A percentile compares a stretch with the other conserved stretches of the same genome.
phyloP scores from a whole-genome alignment of 2,888 invertebrate genomes.

The Incurvaria masculella region DNA sequence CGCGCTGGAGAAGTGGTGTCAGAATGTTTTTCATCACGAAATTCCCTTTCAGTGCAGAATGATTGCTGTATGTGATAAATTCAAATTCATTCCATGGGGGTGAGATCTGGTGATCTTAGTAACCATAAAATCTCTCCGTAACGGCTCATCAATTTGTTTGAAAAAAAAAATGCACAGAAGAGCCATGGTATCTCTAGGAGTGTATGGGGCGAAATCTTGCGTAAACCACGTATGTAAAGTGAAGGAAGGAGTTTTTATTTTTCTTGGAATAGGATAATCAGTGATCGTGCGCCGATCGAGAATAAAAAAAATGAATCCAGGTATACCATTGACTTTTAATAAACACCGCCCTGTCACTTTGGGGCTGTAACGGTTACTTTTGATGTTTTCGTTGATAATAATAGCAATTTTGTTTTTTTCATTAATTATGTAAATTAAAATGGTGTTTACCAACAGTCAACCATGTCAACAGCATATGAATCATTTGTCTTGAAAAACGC shows the following conservation, averaged over 20 bases:
- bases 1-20: neutral
- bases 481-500: too few species aligned
- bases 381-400: too few species aligned
- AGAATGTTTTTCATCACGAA: neutral
- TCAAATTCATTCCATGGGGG: neutral
- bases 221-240: neutral
- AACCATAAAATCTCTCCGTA: neutral
- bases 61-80: too few species aligned
- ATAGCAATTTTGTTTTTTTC: too few species aligned
- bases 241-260: neutral
- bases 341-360: too few species aligned
- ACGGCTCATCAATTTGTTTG: conserved; percentile 1
- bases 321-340: too few species aligned
- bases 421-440: too few species aligned
- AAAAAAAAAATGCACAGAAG: neutral
- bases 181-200: neutral
- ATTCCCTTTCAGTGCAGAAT: neutral
- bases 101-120: neutral
- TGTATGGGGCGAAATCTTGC: neutral
- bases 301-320: too few species aligned
- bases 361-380: too few species aligned
- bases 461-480: too few species aligned
- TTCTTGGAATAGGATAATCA: neutral
- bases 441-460: too few species aligned
- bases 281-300: neutral